Base-by-base conservation (phyloP, 2,888 invertebrate genomes). In the Platycheirus rosarum region DNA sequence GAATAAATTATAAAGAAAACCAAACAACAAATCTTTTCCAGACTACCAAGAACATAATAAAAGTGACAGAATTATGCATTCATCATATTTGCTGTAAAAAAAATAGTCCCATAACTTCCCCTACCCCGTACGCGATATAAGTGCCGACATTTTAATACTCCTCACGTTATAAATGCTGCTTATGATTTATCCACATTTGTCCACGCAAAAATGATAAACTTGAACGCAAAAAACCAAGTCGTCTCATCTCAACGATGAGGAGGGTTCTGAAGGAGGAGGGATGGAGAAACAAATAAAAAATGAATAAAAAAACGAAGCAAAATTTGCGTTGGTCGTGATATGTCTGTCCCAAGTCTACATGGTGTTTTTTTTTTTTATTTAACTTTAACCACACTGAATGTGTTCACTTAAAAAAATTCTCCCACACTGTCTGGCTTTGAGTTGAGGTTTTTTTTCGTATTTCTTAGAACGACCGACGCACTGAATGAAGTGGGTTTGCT, bases 401-500 rank as follows among this genome's bases (percentile, higher is more conserved):
- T 60, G 48, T 70, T 14, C 35, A 11, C 35, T 62, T 29, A 42
- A 53, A n/a, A n/a, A n/a, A 49, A 75, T 18, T 80, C 80, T 70
- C 80, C 80, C 80, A 80, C 80, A 80, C 80, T 70, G 75, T 80
- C 79, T 75, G 69, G 35, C n/a, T n/a, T n/a, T n/a, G n/a, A n/a
- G n/a, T 37, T 51, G 66, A 40, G 63, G 66, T 66, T 29, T 11
- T 44, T 26, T 23, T 57, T 14, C 5, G 5, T 13, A 13, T 42
- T 42, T 40, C 42, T 53, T 51, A 48, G 57, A 60, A 26, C 29
- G 60, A 68, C 46, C n/a, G n/a, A n/a, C n/a, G n/a, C n/a, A n/a
- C n/a, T n/a, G n/a, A 57, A 40, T 51, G 63, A 74, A 79, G 78
- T 79, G 78, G 78, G 78, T 63, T 40, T 79, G 73, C 55, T 79